phyloP scores from a whole-genome alignment of 2,888 invertebrate species.

The Clostera curtula region DNA sequence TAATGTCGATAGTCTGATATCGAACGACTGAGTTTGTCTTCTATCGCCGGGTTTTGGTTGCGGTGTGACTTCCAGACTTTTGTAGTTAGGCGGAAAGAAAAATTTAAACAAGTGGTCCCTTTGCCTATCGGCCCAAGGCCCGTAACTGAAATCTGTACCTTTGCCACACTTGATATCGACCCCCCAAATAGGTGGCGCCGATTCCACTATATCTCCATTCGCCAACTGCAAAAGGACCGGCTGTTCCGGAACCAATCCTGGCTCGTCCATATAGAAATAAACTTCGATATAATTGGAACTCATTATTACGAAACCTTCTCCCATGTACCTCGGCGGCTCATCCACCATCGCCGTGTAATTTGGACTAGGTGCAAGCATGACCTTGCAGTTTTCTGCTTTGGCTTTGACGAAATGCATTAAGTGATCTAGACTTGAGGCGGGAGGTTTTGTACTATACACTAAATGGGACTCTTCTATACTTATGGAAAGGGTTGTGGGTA shows the following conservation, averaged over 20 bases:
- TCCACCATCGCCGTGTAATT: slow-evolving; percentile 95
- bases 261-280: slow-evolving; percentile 98
- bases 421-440: slow-evolving; percentile 93
- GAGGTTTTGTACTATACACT: slow-evolving; percentile 95
- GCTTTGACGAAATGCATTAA: slow-evolving; percentile 97
- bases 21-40: slow-evolving; percentile 92
- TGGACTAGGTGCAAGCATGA: slow-evolving; percentile 96
- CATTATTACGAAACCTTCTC: slow-evolving; percentile 97
- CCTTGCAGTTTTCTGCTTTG: slow-evolving; percentile 95
- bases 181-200: slow-evolving; percentile 96
- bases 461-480: slow-evolving; percentile 96
- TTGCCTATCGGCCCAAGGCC: slow-evolving; percentile 99
- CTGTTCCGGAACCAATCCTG: slow-evolving; percentile 93
- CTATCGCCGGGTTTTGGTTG: slow-evolving; percentile 90
- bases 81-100: slow-evolving; percentile 94
- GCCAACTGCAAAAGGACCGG: slow-evolving; percentile 92
- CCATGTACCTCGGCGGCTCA: slow-evolving; percentile 97
- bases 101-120: slow-evolving; percentile 95
- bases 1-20: slow-evolving; percentile 91
- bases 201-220: slow-evolving; percentile 94
- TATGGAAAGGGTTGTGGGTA: slow-evolving; percentile 94
- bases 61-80: slow-evolving; percentile 85
- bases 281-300: slow-evolving; percentile 96
- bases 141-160: slow-evolving; percentile 97
- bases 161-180: slow-evolving; percentile 96